A percentile compares a stretch with the other conserved stretches of the same genome.
These are phyloP conservation scores for Bathynomus jamesi DNA, from an alignment of 1,140 invertebrate species.

Conservation along the genomic window DNA sequence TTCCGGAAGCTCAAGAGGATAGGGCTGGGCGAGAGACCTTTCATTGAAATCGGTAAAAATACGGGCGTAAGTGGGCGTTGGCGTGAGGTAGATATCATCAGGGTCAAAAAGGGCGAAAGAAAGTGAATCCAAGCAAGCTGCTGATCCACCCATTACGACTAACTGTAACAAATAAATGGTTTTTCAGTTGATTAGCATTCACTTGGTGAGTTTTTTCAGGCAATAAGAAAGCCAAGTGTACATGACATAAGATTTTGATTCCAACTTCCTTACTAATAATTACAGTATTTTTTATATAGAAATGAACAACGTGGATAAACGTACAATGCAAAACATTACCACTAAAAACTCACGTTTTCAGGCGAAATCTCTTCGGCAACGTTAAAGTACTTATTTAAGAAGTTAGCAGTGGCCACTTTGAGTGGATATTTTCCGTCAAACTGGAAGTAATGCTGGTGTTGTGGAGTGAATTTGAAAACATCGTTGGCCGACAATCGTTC, in stretches of 20 bases:
- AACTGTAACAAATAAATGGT: no score
- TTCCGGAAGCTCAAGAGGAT: background rate
- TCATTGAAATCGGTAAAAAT: slow-evolving; percentile 10
- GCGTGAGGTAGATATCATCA: slow-evolving; percentile 4
- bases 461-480: background rate
- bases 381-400: background rate
- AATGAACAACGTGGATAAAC: no score
- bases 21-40: background rate
- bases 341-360: background rate
- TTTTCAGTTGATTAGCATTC: no score
- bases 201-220: no score
- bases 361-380: background rate
- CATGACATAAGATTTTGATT: no score
- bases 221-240: no score
- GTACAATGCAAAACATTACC: no score
- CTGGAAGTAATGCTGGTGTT: slow-evolving; percentile 1
- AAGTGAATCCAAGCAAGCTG: background rate
- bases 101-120: slow-evolving; percentile 6
- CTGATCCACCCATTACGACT: slow-evolving; percentile 1
- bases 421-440: background rate
- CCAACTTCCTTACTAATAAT: no score
- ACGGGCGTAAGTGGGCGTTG: slow-evolving; percentile 2
- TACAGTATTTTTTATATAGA: no score
- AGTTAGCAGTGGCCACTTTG: background rate
- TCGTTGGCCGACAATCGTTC: background rate